Conservation (phyloP, 2,888 invertebrate species). For the Ferdinandea cuprea region DNA sequence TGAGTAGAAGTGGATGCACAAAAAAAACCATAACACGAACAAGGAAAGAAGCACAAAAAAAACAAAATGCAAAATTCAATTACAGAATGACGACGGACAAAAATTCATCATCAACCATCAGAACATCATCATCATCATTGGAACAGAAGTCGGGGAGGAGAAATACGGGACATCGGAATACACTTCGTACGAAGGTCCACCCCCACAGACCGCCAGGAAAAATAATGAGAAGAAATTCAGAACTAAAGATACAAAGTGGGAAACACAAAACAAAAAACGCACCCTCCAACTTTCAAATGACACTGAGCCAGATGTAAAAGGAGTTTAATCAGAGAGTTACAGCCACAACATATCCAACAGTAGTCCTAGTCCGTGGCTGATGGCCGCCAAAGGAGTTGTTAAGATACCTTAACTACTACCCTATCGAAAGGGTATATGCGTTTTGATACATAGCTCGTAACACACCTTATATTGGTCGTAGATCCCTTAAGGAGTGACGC, state of each 20-base stretch:
- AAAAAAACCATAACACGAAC: not conserved
- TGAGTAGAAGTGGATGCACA: slow-evolving; percentile 6
- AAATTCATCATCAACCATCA: slow-evolving; percentile 61
- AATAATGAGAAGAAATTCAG: slow-evolving; percentile 53
- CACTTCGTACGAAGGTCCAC: not conserved
- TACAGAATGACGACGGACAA: slow-evolving; percentile 50
- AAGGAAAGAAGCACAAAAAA: slow-evolving; percentile 16
- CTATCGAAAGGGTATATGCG: no score
- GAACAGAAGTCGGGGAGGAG: not conserved
- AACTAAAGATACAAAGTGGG: slow-evolving; percentile 8
- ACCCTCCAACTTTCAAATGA: slow-evolving; percentile 11
- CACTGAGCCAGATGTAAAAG: no score
- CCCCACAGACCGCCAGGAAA: not conserved
- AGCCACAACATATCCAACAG: slow-evolving; percentile 14
- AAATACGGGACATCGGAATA: slow-evolving; percentile 4
- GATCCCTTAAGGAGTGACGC: no score
- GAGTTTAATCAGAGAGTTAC: slow-evolving; percentile 13
- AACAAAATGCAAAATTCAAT: slow-evolving; percentile 66
- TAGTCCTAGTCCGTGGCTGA: no score
- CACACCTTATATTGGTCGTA: no score
- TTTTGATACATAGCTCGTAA: no score
- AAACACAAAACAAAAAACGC: slow-evolving; percentile 14
- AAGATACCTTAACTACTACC: not conserved
- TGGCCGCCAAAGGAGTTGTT: no score
- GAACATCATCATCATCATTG: slow-evolving; percentile 43